A percentile compares a stretch with the other conserved stretches of the same genome.
These are phyloP conservation scores for Dromas ardeola DNA, from an alignment of 2,113 vertebrate species.

Conservation along the genomic window DNA sequence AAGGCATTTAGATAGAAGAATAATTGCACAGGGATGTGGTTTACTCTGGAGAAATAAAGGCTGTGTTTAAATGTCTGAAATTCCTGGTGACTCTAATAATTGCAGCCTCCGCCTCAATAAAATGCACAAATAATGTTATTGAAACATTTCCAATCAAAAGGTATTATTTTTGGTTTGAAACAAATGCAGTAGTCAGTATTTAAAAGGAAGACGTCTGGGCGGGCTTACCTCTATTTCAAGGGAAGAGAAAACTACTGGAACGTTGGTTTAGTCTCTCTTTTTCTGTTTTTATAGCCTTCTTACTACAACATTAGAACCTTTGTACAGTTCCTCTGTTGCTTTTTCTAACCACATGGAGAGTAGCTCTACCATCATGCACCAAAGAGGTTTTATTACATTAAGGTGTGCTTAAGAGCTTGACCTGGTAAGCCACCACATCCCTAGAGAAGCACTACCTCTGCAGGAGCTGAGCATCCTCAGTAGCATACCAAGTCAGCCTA, in stretches of 20 bases:
- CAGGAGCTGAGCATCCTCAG: neutral
- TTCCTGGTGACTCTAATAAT: conserved; percentile 79
- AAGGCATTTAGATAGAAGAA: conserved; percentile 78
- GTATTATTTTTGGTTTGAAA: conserved; percentile 78
- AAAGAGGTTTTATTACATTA: neutral
- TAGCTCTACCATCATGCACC: neutral
- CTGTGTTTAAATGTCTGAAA: conserved; percentile 77
- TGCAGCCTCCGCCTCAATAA: conserved; percentile 77
- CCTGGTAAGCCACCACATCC: neutral
- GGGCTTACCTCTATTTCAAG: conserved; percentile 67
- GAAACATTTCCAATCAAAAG: conserved; percentile 75
- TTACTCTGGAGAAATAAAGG: conserved; percentile 71
- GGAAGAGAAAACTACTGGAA: conserved; percentile 51
- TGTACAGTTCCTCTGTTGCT: neutral
- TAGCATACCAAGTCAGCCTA: neutral
- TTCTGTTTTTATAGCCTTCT: conserved; percentile 42
- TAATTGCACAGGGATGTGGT: conserved; percentile 77
- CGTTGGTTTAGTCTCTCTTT: conserved; percentile 1
- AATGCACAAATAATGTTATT: conserved; percentile 75
- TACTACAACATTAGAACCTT: neutral
- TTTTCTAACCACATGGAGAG: neutral
- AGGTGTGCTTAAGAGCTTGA: neutral
- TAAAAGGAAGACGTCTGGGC: conserved; percentile 67
- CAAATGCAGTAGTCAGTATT: conserved; percentile 65
- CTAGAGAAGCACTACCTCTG: neutral